Evolutionary conservation across 2,888 invertebrate genomes (phyloP), one percentile per base, ranked within the genome.

Genomic region (Artemia sinica): DNA sequence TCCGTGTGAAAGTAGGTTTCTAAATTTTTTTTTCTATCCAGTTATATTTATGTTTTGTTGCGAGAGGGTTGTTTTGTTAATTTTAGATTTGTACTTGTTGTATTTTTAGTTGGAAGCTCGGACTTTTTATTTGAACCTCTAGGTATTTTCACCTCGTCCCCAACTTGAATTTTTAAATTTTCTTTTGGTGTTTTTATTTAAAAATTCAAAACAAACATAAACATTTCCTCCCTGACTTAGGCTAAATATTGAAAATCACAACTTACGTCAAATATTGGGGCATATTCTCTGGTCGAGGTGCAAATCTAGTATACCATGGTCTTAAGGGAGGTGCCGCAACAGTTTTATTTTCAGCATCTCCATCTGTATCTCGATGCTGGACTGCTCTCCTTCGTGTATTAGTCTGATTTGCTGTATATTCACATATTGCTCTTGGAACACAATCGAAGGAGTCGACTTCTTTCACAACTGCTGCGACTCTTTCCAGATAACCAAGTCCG

Each of bases 251-350:
- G 28, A 28, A 28, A 28, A 28, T 28, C 28, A 28, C 58, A 14
- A 58, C 58, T 58, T 58, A 58, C 58, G 58, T 58, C 18, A 58
- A 18, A 58, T 58, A 58, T 58, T 58, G 58, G 10, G 58, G 58
- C n/a, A 58, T 58, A 1, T 58, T 58, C 58, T 58, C 58, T 58
- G 58, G 11, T 58, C 58, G 58, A 8, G 58, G 58, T n/a, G 58
- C 58, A 58, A 58, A 58, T 58, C 58, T n/a, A 18, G 58, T 14
- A 58, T 58, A 58, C 58, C 58, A 58, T 58, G 58, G 58, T 18
- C 58, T n/a, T 18, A 14, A n/a, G 14, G 58, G n/a, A 8, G 58
- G 18, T n/a, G 58, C 18, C n/a, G 58, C 58, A 58, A 14, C 18
- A n/a, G 58, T 58, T 58, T n/a, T 58, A 18, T 18, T 58, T n/a